phyloP scores from a whole-genome alignment of 1,140 invertebrate genomes.

The Zaprionus capensis region DNA sequence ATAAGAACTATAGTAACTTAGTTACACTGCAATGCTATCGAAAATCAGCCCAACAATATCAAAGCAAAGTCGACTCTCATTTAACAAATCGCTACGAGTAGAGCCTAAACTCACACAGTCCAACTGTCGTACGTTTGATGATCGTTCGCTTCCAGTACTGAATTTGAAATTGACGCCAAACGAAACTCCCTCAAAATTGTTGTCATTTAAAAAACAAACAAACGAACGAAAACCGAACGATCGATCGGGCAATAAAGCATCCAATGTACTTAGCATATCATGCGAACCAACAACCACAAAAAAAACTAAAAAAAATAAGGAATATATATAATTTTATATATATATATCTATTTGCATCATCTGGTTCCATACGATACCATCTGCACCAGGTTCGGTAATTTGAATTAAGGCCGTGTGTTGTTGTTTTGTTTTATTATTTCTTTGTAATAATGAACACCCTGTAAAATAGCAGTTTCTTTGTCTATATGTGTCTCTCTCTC shows the following conservation, averaged over 20 bases:
- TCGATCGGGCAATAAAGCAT: constrained; percentile 54
- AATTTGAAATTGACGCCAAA: constrained; percentile 65
- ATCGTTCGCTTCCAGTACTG: constrained; percentile 60
- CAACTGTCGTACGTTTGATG: constrained; percentile 62
- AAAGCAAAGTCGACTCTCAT: constrained; percentile 49
- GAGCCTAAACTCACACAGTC: constrained; percentile 63
- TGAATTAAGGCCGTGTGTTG: constrained; percentile 64
- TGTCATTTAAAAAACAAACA: constrained; percentile 31
- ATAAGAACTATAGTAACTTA: constrained; percentile 74
- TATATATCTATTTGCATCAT: constrained; percentile 58
- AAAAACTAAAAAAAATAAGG: constrained; percentile 34
- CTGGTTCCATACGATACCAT: constrained; percentile 71
- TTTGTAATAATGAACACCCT: constrained; percentile 28
- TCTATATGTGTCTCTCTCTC: constrained; percentile 36
- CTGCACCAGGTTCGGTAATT: constrained; percentile 79
- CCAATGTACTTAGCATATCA: constrained; percentile 64
- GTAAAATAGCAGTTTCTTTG: constrained; percentile 42
- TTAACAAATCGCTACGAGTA: constrained; percentile 57
- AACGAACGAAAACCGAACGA: constrained; percentile 43
- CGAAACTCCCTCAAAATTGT: constrained; percentile 49
- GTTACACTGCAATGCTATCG: constrained; percentile 69
- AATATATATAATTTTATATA: constrained; percentile 34
- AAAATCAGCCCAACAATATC: constrained; percentile 55
- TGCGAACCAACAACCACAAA: constrained; percentile 64
- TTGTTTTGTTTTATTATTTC: constrained; percentile 39